These are phyloP conservation scores for Drosophila macrothrix DNA, from an alignment of 2,888 invertebrate genomes.

Conservation along the genomic window DNA sequence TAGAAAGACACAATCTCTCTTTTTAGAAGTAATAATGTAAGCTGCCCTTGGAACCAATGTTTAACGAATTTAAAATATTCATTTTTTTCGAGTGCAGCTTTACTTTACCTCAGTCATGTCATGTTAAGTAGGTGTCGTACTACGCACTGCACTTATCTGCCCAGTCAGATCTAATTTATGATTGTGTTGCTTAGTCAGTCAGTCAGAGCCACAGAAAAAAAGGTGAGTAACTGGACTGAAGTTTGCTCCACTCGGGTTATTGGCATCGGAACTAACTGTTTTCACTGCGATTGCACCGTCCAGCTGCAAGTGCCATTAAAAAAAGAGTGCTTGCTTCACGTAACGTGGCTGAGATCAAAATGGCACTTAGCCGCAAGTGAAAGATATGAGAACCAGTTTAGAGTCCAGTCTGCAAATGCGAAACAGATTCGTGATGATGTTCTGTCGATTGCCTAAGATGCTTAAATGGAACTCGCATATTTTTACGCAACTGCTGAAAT, in stretches of 20 bases:
- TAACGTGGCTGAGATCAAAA: conserved; percentile 39
- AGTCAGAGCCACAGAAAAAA: conserved; percentile 2
- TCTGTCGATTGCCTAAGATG: conserved; percentile 20
- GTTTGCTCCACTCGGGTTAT: conserved; percentile 54
- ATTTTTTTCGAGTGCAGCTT: background rate
- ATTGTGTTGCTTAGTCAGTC: background rate
- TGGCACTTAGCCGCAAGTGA: conserved; percentile 48
- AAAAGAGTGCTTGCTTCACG: conserved; percentile 23
- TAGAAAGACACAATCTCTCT: background rate
- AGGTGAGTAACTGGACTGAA: conserved; percentile 2
- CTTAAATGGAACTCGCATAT: conserved; percentile 35
- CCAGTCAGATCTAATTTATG: conserved; percentile 13
- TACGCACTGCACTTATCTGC: conserved; percentile 16
- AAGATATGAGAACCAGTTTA: conserved; percentile 62
- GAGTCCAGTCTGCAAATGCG: conserved; percentile 30
- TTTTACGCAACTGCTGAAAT: conserved; percentile 34
- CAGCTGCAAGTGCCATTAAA: conserved; percentile 50
- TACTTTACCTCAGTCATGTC: background rate
- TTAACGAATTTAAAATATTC: background rate
- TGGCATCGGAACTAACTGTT: conserved; percentile 75
- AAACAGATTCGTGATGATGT: conserved; percentile 27
- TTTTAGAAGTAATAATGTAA: background rate
- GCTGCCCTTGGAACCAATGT: background rate
- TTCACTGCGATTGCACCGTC: conserved; percentile 45
- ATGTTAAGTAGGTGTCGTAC: conserved; percentile 15